Base-by-base conservation (phyloP, 2,888 invertebrate genomes). In the Heteromurus nitidus region DNA sequence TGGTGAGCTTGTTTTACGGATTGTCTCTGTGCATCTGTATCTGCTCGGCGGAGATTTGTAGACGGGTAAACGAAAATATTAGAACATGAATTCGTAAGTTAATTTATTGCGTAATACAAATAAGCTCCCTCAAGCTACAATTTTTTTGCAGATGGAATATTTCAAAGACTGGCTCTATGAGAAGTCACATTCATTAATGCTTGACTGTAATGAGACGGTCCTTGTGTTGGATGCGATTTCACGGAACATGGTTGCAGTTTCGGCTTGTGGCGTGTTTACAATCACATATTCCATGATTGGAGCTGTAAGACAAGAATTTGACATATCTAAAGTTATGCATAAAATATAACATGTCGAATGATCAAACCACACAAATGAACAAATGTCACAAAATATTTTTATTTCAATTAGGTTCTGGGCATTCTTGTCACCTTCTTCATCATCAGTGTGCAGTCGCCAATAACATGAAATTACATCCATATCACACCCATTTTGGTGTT, bases 391-490 rank as follows among this genome's bases (percentile, higher is more conserved):
- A n/a, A n/a, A n/a, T n/a, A n/a, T n/a, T n/a, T n/a, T n/a, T n/a
- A n/a, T 9, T 44, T 44, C 24, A 22, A n/a, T 9, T n/a, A 60
- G 60, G 16, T 60, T 24, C 28, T 60, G 30, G 60, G 64, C 1
- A 18, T 18, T 1, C 31, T 36, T 2, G 16, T 65, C 7, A 65
- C 36, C 7, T 65, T 65, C 20, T 42, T 65, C 22, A 65, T 65
- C 22, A 65, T 36, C 36, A 65, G 42, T 36, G n/a, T 65, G 18
- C 36, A 42, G 16, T n/a, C 64, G 3, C 64, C 58, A 9, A 13
- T 58, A 13, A 5, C 16, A 50, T 5, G n/a, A 50, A 11, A 36
- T 36, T 36, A 36, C 36, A 9, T 36, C 36, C 36, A 36, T 36
- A 36, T 36, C 36, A 5, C 36, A 36, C 5, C 36, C 36, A n/a